Percentiles rank a stretch among this genome's conserved stretches.
These are phyloP conservation scores for Eulithis prunata DNA, from an alignment of 2,888 invertebrate species.

Conservation along the genomic window DNA sequence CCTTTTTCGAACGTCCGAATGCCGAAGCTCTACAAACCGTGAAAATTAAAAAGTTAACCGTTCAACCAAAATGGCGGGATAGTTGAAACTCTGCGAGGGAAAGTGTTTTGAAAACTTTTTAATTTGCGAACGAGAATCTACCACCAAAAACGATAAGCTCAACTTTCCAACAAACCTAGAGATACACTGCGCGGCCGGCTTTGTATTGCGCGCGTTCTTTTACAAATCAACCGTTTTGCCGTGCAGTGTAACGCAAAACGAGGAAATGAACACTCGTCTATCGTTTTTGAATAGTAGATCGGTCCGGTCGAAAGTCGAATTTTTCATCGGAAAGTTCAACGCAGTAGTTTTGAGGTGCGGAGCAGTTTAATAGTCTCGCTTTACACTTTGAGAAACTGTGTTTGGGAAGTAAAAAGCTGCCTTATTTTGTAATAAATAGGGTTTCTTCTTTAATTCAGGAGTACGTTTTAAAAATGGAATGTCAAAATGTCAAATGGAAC, in stretches of 20 bases:
- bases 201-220: no score
- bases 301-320: constrained; percentile 67
- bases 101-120: constrained; percentile 75
- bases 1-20: constrained; percentile 40
- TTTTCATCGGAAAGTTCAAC: constrained; percentile 64
- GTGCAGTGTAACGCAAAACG: no score
- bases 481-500: not conserved
- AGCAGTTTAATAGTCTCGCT: constrained; percentile 63
- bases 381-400: constrained; percentile 47
- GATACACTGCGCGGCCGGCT: no score
- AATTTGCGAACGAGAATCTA: constrained; percentile 61
- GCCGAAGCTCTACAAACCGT: constrained; percentile 42
- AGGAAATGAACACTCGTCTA: no score
- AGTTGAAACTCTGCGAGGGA: constrained; percentile 71
- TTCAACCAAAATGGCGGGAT: constrained; percentile 76
- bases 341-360: constrained; percentile 53
- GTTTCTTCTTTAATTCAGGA: constrained; percentile 21
- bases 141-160: no score
- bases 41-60: constrained; percentile 71
- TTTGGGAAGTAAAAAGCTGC: constrained; percentile 44
- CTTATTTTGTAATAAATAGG: constrained; percentile 39
- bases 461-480: not conserved
- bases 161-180: no score
- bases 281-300: no score
- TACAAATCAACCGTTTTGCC: no score